Percentiles rank a stretch among this genome's conserved stretches.
Conservation (phyloP, 2,888 invertebrate species). For the Calliphora vomitoria region DNA sequence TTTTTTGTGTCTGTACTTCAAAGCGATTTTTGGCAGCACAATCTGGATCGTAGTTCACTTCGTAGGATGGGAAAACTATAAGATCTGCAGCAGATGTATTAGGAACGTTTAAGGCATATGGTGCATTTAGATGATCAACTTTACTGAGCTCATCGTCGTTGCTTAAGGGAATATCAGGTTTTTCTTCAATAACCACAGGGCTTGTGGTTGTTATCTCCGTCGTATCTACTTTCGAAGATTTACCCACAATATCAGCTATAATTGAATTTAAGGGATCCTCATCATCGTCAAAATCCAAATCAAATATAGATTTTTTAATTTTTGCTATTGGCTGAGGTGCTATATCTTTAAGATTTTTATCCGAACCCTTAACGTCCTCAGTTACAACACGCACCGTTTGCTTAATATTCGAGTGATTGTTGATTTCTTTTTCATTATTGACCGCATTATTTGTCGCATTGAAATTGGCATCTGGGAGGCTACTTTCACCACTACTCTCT, state of each 20-base stretch:
- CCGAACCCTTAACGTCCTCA: neutral
- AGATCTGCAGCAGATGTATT: neutral
- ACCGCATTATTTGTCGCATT: slow-evolving; percentile 16
- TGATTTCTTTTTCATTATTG: slow-evolving; percentile 28
- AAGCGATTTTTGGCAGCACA: slow-evolving; percentile 82
- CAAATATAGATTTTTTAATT: slow-evolving; percentile 83
- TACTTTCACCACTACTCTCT: neutral
- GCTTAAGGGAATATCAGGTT: slow-evolving; percentile 20
- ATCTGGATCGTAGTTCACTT: slow-evolving; percentile 79
- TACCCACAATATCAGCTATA: slow-evolving; percentile 76
- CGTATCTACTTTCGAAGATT: slow-evolving; percentile 32
- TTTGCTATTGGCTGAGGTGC: slow-evolving; percentile 73
- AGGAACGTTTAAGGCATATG: slow-evolving; percentile 41
- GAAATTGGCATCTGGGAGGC: neutral
- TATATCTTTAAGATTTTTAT: slow-evolving; percentile 6
- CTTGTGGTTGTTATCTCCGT: slow-evolving; percentile 16
- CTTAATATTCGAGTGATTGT: neutral
- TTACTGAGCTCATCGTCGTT: slow-evolving; percentile 17
- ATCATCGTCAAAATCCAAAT: slow-evolving; percentile 84
- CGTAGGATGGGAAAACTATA: slow-evolving; percentile 75
- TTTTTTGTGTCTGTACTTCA: slow-evolving; percentile 80
- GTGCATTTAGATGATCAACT: slow-evolving; percentile 26
- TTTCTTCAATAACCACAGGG: neutral
- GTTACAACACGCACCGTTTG: neutral
- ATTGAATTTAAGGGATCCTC: slow-evolving; percentile 82